phyloP scores from a whole-genome alignment of 2,797 vertebrate genomes.

The Epinephelus malabaricus region DNA sequence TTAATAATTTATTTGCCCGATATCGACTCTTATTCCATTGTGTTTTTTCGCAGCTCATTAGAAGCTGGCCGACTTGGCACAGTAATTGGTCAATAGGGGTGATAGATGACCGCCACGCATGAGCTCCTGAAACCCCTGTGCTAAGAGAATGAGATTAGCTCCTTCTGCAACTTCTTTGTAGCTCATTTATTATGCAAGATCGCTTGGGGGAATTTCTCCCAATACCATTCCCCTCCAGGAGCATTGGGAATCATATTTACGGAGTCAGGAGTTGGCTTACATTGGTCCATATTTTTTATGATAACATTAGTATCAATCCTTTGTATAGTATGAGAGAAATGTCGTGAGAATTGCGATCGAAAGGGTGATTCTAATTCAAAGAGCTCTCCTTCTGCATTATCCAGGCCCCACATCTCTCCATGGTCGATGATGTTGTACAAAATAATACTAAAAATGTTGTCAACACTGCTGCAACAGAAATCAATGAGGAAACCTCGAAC shows the following conservation, averaged over 20 bases:
- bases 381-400: neutral
- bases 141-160: constrained; percentile 33
- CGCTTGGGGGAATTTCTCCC: constrained; percentile 31
- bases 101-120: constrained; percentile 74
- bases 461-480: constrained; percentile 25
- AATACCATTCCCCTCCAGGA: constrained; percentile 1
- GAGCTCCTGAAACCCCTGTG: constrained; percentile 56
- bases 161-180: constrained; percentile 42
- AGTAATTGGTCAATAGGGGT: constrained; percentile 71
- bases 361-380: constrained; percentile 15
- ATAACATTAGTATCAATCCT: neutral
- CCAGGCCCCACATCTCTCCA: constrained; percentile 3
- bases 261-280: neutral
- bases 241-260: constrained; percentile 8
- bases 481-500: constrained; percentile 58
- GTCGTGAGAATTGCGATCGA: neutral
- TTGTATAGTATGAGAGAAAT: constrained; percentile 2
- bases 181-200: constrained; percentile 40
- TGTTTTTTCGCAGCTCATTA: constrained; percentile 77
- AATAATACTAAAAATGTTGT: constrained; percentile 51
- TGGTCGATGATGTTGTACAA: constrained; percentile 32
- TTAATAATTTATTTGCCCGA: constrained; percentile 77
- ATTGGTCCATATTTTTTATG: neutral
- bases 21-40: constrained; percentile 78
- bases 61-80: constrained; percentile 58